Evolutionary conservation across 2,888 invertebrate genomes (phyloP).

Genomic region (Tanytarsus gracilentus): DNA sequence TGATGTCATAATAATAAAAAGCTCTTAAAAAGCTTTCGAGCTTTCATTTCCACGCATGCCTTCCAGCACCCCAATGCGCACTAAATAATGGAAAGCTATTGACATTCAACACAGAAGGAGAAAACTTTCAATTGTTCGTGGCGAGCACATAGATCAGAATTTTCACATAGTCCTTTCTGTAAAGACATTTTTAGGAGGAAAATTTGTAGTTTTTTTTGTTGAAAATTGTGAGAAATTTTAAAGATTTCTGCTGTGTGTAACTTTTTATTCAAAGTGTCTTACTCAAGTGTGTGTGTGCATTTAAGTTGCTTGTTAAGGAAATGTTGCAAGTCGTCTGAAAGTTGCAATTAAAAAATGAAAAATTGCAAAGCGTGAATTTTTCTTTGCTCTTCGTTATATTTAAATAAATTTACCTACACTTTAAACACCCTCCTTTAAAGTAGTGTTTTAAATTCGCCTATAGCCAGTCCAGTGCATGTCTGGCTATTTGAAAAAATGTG

Average conservation of each 20-base stretch:
- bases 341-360: conserved; percentile 19
- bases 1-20: background rate
- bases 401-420: background rate
- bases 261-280: conserved; percentile 17
- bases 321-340: conserved; percentile 10
- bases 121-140: background rate
- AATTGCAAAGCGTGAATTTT: conserved; percentile 8
- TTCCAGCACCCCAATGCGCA: conserved; percentile 10
- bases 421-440: background rate
- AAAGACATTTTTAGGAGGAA: conserved; percentile 8
- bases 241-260: conserved; percentile 5
- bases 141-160: conserved; percentile 13
- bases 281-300: background rate
- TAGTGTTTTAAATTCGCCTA: background rate
- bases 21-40: background rate
- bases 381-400: too few species aligned
- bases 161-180: conserved; percentile 23
- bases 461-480: background rate
- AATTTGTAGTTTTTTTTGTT: conserved; percentile 12
- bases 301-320: background rate
- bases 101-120: background rate
- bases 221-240: background rate
- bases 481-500: background rate
- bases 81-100: conserved; percentile 1
- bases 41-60: conserved; percentile 2